These are phyloP conservation scores for Agapetus fuscipes DNA, from an alignment of 2,888 invertebrate species.

Conservation along the genomic window DNA sequence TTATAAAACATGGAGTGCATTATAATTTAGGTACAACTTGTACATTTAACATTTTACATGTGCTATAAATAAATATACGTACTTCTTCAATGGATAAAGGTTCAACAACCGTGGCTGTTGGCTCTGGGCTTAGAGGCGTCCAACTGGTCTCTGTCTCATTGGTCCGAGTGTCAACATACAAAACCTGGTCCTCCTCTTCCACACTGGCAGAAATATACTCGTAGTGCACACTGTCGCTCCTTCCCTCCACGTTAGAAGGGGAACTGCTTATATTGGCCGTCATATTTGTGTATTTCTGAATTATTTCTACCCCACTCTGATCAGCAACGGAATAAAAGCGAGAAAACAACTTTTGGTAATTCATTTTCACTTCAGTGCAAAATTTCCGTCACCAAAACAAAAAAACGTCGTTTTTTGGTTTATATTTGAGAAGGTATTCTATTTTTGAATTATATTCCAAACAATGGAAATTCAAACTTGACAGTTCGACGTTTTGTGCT, in stretches of 20 bases:
- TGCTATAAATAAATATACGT: not conserved
- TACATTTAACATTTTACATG: no score
- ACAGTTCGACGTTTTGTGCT: no score
- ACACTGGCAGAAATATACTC: not conserved
- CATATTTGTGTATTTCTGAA: slow-evolving; percentile 13
- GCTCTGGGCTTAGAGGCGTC: slow-evolving; percentile 14
- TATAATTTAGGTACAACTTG: no score
- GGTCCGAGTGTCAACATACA: slow-evolving; percentile 9
- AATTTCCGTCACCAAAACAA: not conserved
- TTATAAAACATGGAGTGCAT: no score
- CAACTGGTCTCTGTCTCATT: slow-evolving; percentile 7
- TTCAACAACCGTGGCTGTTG: slow-evolving; percentile 6
- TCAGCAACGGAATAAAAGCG: slow-evolving; percentile 17
- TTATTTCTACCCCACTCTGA: slow-evolving; percentile 12
- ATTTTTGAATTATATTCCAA: no score
- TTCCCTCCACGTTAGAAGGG: no score
- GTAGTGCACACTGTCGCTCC: not conserved
- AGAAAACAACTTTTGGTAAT: slow-evolving; percentile 20
- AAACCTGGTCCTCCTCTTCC: slow-evolving; percentile 12
- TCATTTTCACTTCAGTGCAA: slow-evolving; percentile 9
- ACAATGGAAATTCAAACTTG: no score
- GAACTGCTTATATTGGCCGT: slow-evolving; percentile 8
- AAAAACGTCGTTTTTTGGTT: not conserved
- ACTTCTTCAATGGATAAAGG: slow-evolving; percentile 13
- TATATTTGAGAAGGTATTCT: no score